A percentile compares a stretch with the other conserved stretches of the same genome.
phyloP scores from a whole-genome alignment of 2,888 invertebrate genomes.

The Eupithecia dodoneata region DNA sequence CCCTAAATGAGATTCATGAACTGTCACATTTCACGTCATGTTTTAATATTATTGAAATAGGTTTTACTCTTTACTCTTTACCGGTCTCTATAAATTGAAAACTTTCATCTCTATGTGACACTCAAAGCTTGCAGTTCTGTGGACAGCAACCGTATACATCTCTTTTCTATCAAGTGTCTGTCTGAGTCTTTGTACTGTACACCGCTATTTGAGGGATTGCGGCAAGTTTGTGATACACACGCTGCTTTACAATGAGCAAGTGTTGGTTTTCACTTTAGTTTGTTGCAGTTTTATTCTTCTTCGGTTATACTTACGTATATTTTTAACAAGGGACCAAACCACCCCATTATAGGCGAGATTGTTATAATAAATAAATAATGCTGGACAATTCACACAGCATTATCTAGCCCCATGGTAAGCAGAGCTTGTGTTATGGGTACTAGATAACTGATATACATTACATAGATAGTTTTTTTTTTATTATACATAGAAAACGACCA shows the following conservation, averaged over 20 bases:
- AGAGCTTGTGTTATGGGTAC: no score
- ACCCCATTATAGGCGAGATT: no score
- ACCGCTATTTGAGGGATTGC: constrained; percentile 33
- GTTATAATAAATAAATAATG: no score
- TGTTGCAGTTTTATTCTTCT: background rate
- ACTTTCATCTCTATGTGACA: background rate
- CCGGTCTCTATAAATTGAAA: background rate
- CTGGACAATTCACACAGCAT: no score
- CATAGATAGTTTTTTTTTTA: no score
- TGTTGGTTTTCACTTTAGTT: constrained; percentile 15
- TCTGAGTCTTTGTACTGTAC: constrained; percentile 33
- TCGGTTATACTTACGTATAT: background rate
- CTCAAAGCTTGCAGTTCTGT: constrained; percentile 4
- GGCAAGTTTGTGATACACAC: constrained; percentile 25
- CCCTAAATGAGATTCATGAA: no score
- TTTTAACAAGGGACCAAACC: no score
- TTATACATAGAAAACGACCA: no score
- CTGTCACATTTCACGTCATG: no score
- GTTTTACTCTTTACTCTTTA: background rate
- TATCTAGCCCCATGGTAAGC: no score
- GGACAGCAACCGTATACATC: constrained; percentile 18
- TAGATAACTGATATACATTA: no score
- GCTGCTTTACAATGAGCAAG: constrained; percentile 22
- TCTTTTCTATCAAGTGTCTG: constrained; percentile 39
- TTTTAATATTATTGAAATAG: no score